Evolutionary conservation across 2,113 vertebrate species (phyloP), one percentile per base, ranked within the genome.

Genomic region (Dasypus novemcinctus): DNA sequence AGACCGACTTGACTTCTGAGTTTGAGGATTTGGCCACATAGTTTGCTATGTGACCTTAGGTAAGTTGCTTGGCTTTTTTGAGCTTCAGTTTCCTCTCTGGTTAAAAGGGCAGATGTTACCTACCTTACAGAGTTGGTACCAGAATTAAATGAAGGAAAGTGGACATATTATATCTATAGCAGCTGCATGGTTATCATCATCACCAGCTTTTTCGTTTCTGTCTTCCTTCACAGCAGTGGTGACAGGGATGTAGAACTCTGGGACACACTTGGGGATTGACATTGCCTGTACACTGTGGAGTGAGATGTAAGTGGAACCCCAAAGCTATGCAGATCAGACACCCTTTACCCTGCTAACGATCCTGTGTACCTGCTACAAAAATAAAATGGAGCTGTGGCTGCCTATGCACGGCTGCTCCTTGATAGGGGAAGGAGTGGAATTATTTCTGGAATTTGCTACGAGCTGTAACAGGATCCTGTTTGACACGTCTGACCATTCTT

Each of bases 11-110:
- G 15, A 21, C 11, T 23, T 25, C 71, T 29, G n/a, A 29, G 36
- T 81, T 38, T 43, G 36, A 90, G 20, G 33, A 72, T 46, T 23
- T 82, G 68, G 59, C 59, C 13, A 0, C 18, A 36, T 36, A 23
- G 52, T 52, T n/a, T 36, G 27, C 86, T 41, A 18, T 87, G 66
- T 91, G 59, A 59, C 43, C 7, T 11, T 49, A 36, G 18, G 46
- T 71, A 79, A 79, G 25, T 64, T 52, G 31, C 64, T 79, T 88
- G 71, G 66, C 41, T 84, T 95, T 93, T 71, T 81, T 64, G 66
- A 72, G 63, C n/a, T 36, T 72, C 21, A 59, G 20, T 74, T 75
- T 46, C 33, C 49, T 90, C 25, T 41, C 49, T 36, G 21, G 64
- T 84, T 85, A 18, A 75, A 79, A 59, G 36, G 15, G 21, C 17